These are phyloP conservation scores for Idaea biselata DNA, from an alignment of 2,888 invertebrate genomes.

Conservation along the genomic window DNA sequence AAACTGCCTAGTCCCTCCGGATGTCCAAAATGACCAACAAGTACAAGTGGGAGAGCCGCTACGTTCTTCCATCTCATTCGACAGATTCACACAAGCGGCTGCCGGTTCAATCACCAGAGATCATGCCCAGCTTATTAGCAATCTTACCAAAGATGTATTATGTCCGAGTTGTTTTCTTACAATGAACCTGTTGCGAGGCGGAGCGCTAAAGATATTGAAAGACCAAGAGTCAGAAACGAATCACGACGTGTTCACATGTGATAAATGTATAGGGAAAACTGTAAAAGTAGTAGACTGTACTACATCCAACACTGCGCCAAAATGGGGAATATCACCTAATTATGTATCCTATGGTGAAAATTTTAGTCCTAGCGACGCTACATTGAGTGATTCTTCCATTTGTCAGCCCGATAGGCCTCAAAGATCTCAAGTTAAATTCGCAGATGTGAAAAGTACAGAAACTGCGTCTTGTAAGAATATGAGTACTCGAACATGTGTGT, in stretches of 20 bases:
- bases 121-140: slow-evolving; percentile 16
- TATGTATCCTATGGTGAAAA: slow-evolving; percentile 25
- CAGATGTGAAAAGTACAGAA: slow-evolving; percentile 17
- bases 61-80: slow-evolving; percentile 10
- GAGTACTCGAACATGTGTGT: slow-evolving; percentile 33
- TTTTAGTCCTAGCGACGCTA: slow-evolving; percentile 11
- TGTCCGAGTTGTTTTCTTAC: slow-evolving; percentile 53
- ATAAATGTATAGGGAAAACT: slow-evolving; percentile 44
- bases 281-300: slow-evolving; percentile 33
- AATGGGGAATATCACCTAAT: slow-evolving; percentile 24
- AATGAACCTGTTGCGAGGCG: slow-evolving; percentile 39
- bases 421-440: slow-evolving; percentile 38
- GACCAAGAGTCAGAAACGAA: slow-evolving; percentile 53
- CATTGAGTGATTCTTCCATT: neutral
- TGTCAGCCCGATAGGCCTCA: neutral
- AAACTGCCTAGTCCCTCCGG: slow-evolving; percentile 5
- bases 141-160: slow-evolving; percentile 27
- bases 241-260: slow-evolving; percentile 30
- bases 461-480: too few relatives aligned
- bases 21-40: slow-evolving; percentile 13
- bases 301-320: slow-evolving; percentile 36
- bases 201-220: slow-evolving; percentile 44
- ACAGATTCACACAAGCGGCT: slow-evolving; percentile 28
- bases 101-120: slow-evolving; percentile 14
- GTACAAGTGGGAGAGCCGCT: slow-evolving; percentile 33